Evolutionary conservation across 2,113 vertebrate species (phyloP).

Genomic region (Lamprotornis superbus): DNA sequence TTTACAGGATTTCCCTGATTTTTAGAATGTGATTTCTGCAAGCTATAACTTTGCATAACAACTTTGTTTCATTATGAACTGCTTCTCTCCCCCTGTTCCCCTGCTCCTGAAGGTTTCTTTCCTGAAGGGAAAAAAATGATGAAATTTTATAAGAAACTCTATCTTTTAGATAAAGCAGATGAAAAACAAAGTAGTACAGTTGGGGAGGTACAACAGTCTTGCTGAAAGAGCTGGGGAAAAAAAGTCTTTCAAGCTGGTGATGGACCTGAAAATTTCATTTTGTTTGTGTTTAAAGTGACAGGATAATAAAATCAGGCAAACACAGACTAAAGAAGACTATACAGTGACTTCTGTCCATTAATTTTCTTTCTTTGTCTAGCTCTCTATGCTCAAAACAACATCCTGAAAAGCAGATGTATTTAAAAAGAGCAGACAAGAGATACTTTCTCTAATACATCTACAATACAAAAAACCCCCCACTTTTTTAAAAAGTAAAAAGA

Average conservation of each 20-base stretch:
- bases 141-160: background rate
- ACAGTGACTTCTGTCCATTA: background rate
- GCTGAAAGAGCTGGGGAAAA: background rate
- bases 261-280: accelerated
- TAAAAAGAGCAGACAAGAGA: background rate
- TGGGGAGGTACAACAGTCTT: background rate
- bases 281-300: background rate
- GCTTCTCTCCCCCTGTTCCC: background rate
- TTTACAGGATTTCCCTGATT: background rate
- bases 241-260: background rate
- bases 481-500: background rate
- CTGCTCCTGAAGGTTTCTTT: background rate
- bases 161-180: background rate
- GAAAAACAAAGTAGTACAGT: background rate
- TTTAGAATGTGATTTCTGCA: background rate
- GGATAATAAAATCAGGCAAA: background rate
- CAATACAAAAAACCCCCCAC: background rate
- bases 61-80: background rate
- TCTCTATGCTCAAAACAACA: background rate
- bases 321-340: background rate
- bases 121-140: accelerated
- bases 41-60: background rate
- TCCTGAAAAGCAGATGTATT: background rate
- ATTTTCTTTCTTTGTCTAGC: background rate
- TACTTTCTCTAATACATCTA: background rate